Evolutionary conservation across 1,140 invertebrate species (phyloP).

Genomic region (Cyclargus thomasi): DNA sequence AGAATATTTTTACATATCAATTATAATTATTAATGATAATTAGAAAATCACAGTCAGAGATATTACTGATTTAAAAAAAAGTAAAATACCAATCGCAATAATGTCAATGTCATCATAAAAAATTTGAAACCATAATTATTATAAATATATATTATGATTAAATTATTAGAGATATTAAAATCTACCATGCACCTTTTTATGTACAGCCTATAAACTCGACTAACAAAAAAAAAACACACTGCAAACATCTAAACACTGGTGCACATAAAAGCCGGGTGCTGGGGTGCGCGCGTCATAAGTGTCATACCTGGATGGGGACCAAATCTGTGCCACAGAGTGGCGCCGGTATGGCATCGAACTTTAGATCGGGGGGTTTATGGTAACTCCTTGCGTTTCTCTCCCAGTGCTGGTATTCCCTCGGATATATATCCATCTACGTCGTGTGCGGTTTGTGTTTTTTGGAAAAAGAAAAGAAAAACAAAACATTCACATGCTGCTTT

Average conservation of each 20-base stretch:
- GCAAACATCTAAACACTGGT: conserved; percentile 46
- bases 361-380: conserved; percentile 72
- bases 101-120: no score
- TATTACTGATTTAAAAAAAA: conserved; percentile 17
- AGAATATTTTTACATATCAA: conserved; percentile 22
- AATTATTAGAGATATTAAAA: conserved; percentile 16
- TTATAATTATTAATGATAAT: conserved; percentile 18
- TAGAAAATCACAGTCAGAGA: conserved; percentile 3
- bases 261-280: conserved; percentile 64
- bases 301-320: conserved; percentile 82
- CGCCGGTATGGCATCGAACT: conserved; percentile 65
- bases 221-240: conserved; percentile 38
- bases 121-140: neutral
- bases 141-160: conserved; percentile 19
- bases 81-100: conserved; percentile 5
- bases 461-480: conserved; percentile 70
- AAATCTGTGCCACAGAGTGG: conserved; percentile 77
- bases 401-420: conserved; percentile 69
- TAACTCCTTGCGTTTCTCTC: conserved; percentile 65
- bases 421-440: conserved; percentile 72
- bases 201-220: conserved; percentile 3
- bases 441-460: conserved; percentile 67
- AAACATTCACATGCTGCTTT: conserved; percentile 74
- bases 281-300: conserved; percentile 55
- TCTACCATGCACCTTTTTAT: conserved; percentile 55